These are phyloP conservation scores for Myripristis jacobus DNA, from an alignment of 2,797 vertebrate species.

Conservation along the genomic window DNA sequence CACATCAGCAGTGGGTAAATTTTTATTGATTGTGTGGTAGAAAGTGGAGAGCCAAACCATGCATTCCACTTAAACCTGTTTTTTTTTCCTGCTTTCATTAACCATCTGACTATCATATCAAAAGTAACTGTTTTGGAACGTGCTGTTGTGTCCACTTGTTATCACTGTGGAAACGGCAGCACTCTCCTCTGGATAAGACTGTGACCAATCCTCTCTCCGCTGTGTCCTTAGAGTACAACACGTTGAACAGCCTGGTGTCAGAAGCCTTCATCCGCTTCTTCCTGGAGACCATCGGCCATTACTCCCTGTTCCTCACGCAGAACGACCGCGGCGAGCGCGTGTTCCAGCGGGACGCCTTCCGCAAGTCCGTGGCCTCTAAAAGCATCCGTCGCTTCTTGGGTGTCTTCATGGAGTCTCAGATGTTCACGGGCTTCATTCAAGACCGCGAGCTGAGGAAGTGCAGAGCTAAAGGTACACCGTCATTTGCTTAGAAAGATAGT, in stretches of 20 bases:
- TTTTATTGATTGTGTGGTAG: conserved; percentile 22
- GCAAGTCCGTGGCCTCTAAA: conserved; percentile 98
- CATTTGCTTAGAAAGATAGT: too few relatives aligned
- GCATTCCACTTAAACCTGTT: conserved; percentile 10
- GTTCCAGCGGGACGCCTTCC: conserved; percentile 97
- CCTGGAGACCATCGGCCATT: conserved; percentile 98
- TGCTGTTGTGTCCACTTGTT: conserved; percentile 6
- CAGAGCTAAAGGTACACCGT: conserved; percentile 92
- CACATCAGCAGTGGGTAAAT: conserved; percentile 26
- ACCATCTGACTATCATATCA: conserved; percentile 5
- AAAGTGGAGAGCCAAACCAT: conserved; percentile 21
- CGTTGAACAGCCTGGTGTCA: conserved; percentile 95
- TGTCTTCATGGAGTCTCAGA: conserved; percentile 99
- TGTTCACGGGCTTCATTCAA: conserved; percentile 99
- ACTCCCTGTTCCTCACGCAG: conserved; percentile 96
- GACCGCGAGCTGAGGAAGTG: conserved; percentile 96
- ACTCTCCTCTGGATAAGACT: background rate
- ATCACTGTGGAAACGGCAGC: background rate
- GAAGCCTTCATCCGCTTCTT: conserved; percentile 99
- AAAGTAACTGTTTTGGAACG: background rate
- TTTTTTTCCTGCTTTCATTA: conserved; percentile 3
- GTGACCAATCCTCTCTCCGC: conserved; percentile 4
- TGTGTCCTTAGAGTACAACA: conserved; percentile 91
- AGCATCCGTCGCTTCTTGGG: conserved; percentile 98
- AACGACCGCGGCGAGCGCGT: conserved; percentile 92